Conservation (phyloP, 1,140 invertebrate genomes). For the Acromyrmex charruanus region DNA sequence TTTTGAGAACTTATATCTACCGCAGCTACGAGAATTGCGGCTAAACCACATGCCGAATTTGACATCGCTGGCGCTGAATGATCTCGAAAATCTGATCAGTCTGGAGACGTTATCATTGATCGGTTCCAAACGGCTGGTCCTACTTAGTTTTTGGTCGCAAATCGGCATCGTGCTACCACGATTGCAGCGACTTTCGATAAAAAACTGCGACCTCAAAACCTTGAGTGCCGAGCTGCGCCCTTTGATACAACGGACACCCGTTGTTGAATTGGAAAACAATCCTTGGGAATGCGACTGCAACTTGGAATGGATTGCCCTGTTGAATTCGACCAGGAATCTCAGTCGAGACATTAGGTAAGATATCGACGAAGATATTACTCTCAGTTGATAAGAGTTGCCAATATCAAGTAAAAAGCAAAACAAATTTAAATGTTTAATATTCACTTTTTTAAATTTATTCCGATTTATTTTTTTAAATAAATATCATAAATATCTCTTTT, state of each 20-base stretch:
- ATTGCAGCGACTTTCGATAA: constrained; percentile 79
- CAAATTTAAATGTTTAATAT: neutral
- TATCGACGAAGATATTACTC: neutral
- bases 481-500: neutral
- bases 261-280: constrained; percentile 83
- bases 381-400: constrained; percentile 7
- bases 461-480: constrained; percentile 7
- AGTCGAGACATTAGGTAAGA: constrained; percentile 81
- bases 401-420: constrained; percentile 1
- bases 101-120: constrained; percentile 79
- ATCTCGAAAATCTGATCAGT: constrained; percentile 81
- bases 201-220: constrained; percentile 77
- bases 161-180: constrained; percentile 75
- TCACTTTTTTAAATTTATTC: neutral
- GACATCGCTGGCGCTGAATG: constrained; percentile 78
- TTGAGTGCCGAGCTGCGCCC: constrained; percentile 75
- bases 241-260: constrained; percentile 79
- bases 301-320: constrained; percentile 82
- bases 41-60: constrained; percentile 82
- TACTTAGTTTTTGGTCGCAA: constrained; percentile 75
- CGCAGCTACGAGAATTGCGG: constrained; percentile 75
- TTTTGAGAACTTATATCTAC: constrained; percentile 75
- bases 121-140: constrained; percentile 66
- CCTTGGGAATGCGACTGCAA: constrained; percentile 85
- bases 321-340: constrained; percentile 77